Evolutionary conservation across 2,888 invertebrate species (phyloP), one percentile per base, ranked within the genome.

Genomic region (Caenorhabditis sulstoni): DNA sequence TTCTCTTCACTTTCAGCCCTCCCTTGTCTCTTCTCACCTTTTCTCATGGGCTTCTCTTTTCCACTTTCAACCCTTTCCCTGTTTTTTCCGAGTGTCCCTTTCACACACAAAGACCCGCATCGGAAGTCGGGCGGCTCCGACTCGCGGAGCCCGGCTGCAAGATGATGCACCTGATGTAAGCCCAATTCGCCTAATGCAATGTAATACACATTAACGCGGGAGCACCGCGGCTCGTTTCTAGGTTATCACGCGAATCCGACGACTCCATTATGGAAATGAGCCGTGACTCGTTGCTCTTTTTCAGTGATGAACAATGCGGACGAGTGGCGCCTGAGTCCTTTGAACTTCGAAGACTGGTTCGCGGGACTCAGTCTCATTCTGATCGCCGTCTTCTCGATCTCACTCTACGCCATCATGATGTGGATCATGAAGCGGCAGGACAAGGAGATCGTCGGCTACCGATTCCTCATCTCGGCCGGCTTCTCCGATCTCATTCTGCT

Each of bases 361-460:
- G 88, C 88, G 44, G 88, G 87, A 7, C 67, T 78, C 37, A 66
- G 81, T 16, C 79, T 88, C 5, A 44, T 88, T 12, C 37, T 81
- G 18, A 83, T 88, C 37, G 86, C 82, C 9, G 9, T 79, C 11
- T 58, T 86, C n/a, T 86, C 87, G 37, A 76, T 89, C 18, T 79
- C 85, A 9, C 57, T 89, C 20, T 89, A 88, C 73, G 71, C 75
- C 3, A 44, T 87, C 7, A 86, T 89, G 41, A 79, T 87, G 44
- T 73, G 73, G 47, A 82, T 86, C 23, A 88, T 88, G 88, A 82
- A 83, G 67, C 78, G 79, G 44, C 85, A 87, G 55, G 87, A 88
- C 71, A 86, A 87, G 85, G 89, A 88, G 70, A 84, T 89, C 47
- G 85, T 89, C 50, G 88, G 88, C 8, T 88, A 89, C 66, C 87